A percentile compares a stretch with the other conserved stretches of the same genome.
These are phyloP conservation scores for Resseliella maxima DNA, from an alignment of 2,888 invertebrate species.

Conservation along the genomic window DNA sequence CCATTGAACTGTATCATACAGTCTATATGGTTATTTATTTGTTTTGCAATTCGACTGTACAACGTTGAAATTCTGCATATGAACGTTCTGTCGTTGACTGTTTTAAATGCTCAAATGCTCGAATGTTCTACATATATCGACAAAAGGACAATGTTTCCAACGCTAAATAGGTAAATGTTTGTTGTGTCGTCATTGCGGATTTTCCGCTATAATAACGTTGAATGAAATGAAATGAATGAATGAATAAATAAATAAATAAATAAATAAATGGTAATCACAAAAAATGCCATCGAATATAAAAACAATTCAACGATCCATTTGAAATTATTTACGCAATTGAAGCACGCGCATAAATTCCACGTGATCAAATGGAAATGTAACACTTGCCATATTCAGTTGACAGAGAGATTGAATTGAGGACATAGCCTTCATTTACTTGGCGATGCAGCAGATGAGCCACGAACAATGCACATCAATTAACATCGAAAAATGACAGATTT, in stretches of 20 bases:
- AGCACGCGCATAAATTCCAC: constrained; percentile 28
- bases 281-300: neutral
- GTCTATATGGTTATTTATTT: neutral
- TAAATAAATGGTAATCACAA: neutral
- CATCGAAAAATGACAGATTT: too few relatives aligned
- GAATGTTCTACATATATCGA: neutral
- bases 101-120: neutral
- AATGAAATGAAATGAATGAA: too few relatives aligned
- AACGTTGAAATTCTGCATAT: neutral
- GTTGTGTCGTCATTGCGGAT: neutral
- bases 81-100: neutral
- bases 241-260: too few relatives aligned
- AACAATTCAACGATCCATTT: neutral
- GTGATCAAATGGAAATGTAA: constrained; percentile 3
- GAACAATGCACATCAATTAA: too few relatives aligned
- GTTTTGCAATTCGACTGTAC: neutral
- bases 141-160: neutral
- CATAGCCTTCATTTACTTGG: neutral
- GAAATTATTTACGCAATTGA: constrained; percentile 17
- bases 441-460: too few relatives aligned
- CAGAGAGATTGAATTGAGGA: neutral
- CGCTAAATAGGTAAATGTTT: neutral
- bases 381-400: too few relatives aligned
- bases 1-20: neutral
- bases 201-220: constrained; percentile 28